Conservation (phyloP, 1,140 invertebrate genomes). For the Anoplolepis gracilipes region DNA sequence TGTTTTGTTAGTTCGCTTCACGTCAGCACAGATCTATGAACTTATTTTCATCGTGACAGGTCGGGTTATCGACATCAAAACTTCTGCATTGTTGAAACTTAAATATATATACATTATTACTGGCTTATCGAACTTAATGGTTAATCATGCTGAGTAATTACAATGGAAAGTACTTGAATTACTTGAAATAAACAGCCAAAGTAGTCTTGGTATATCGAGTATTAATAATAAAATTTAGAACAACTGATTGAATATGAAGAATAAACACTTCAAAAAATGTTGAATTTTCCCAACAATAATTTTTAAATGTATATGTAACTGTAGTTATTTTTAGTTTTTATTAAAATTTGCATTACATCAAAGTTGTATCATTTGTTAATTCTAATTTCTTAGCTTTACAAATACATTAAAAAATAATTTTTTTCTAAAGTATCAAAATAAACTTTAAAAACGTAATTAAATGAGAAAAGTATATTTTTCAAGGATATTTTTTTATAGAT, state of each 20-base stretch:
- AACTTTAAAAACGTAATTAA: neutral
- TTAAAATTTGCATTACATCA: neutral
- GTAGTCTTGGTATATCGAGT: neutral
- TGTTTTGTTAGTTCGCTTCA: neutral
- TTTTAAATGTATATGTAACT: neutral
- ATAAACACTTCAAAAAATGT: too few relatives aligned
- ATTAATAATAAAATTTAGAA: neutral
- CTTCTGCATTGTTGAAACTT: neutral
- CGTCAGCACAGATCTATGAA: neutral
- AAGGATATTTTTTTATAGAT: too few relatives aligned
- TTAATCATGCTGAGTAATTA: neutral
- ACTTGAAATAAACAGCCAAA: neutral
- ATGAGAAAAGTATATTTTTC: too few relatives aligned
- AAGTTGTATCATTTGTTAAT: neutral
- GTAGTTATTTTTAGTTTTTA: neutral
- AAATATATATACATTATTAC: neutral
- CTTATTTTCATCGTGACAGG: neutral
- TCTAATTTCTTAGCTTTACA: neutral
- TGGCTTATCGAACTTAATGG: neutral
- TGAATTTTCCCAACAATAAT: neutral
- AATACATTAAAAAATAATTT: neutral
- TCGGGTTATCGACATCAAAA: conserved; percentile 33
- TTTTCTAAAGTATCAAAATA: neutral
- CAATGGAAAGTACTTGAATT: conserved; percentile 7
- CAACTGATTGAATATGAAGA: too few relatives aligned